A percentile compares a stretch with the other conserved stretches of the same genome.
Evolutionary conservation across 2,797 vertebrate species (phyloP).

Genomic region (Nannoperca obscura): DNA sequence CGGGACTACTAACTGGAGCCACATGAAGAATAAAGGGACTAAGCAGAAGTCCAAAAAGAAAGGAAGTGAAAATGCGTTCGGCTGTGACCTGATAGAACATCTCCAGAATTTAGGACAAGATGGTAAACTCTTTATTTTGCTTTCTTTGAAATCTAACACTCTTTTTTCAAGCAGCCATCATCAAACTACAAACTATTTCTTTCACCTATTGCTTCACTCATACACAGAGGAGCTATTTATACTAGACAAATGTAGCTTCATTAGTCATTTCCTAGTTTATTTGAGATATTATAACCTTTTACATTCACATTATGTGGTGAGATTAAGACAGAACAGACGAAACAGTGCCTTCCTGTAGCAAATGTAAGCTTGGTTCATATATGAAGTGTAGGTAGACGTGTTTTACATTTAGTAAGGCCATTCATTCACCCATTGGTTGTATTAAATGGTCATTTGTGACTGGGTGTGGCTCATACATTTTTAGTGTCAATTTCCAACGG

Average conservation of each 20-base stretch:
- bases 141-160: conserved; percentile 31
- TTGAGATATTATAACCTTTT: background rate
- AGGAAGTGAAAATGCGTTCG: conserved; percentile 93
- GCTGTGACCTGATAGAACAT: conserved; percentile 97
- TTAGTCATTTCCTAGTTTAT: conserved; percentile 19
- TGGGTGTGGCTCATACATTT: conserved; percentile 80
- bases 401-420: conserved; percentile 62
- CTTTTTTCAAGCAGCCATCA: conserved; percentile 4
- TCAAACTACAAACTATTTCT: background rate
- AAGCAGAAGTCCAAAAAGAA: conserved; percentile 97
- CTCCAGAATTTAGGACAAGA: conserved; percentile 96
- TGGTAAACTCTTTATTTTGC: conserved; percentile 85
- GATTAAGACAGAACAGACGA: conserved; percentile 1
- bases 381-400: conserved; percentile 25
- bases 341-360: conserved; percentile 10
- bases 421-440: conserved; percentile 66
- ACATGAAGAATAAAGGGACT: conserved; percentile 99
- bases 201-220: background rate
- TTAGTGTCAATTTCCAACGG: conserved; percentile 62
- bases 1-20: conserved; percentile 83
- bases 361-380: conserved; percentile 28
- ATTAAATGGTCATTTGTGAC: conserved; percentile 73
- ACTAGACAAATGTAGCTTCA: background rate
- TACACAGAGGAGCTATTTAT: background rate
- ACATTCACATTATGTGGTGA: background rate